phyloP scores from a whole-genome alignment of 2,888 invertebrate genomes.

The Linyphia triangularis region DNA sequence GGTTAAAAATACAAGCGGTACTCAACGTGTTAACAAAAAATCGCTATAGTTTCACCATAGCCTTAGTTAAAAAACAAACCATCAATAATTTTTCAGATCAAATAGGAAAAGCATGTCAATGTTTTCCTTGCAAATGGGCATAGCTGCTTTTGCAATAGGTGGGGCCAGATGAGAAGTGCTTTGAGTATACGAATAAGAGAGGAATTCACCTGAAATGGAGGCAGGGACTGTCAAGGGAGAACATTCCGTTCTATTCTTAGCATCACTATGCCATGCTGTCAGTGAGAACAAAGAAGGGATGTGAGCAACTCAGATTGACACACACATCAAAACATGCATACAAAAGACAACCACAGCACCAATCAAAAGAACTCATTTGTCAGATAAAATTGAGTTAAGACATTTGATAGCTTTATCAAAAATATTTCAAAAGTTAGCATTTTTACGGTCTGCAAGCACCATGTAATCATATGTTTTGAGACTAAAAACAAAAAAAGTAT shows the following conservation, averaged over 20 bases:
- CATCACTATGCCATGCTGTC: slow-evolving; percentile 76
- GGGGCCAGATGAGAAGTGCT: background rate
- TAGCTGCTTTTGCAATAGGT: slow-evolving; percentile 15
- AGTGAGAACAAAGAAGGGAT: slow-evolving; percentile 65
- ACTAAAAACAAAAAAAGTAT: too few relatives aligned
- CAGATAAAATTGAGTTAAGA: too few relatives aligned
- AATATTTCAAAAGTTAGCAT: too few relatives aligned
- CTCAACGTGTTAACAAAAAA: too few relatives aligned
- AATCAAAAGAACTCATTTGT: background rate
- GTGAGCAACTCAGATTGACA: slow-evolving; percentile 20
- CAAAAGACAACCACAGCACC: slow-evolving; percentile 2
- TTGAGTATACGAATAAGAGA: background rate
- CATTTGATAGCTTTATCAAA: too few relatives aligned
- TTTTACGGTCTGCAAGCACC: too few relatives aligned
- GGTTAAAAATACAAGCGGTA: too few relatives aligned
- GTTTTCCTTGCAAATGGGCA: too few relatives aligned
- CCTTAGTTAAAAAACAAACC: background rate
- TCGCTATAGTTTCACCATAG: background rate
- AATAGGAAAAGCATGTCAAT: too few relatives aligned
- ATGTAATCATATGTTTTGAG: too few relatives aligned
- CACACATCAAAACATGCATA: slow-evolving; percentile 13
- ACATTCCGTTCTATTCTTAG: slow-evolving; percentile 75
- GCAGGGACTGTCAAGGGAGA: slow-evolving; percentile 75
- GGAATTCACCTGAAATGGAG: slow-evolving; percentile 73
- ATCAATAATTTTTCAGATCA: too few relatives aligned